Base-by-base conservation (phyloP, 2,113 vertebrate species). In the Notothenia rossii region DNA sequence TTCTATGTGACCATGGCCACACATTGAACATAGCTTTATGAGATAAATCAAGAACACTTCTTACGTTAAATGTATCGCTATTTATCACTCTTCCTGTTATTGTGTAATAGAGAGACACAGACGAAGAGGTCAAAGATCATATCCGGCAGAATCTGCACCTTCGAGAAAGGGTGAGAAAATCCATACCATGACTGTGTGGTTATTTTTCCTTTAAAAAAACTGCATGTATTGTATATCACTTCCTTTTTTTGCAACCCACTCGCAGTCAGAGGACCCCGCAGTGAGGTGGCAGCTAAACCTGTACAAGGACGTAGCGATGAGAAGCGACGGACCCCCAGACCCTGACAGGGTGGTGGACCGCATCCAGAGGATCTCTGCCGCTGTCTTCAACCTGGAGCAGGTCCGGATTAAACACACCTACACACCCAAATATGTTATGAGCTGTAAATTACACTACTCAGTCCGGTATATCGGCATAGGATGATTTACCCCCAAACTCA, bases 241-340 rank as follows among this genome's bases (percentile, higher is more conserved):
- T 72, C 3, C 3, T 1, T 66, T 64, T 4, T 78, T 17, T 63
- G 13, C 63, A 14, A 65, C 56, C 2, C 33, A 2, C n/a, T 25
- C 63, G 46, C 79, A 99, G 98, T 98, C 98, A 11, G 98, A 98
- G 89, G 98, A 99, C 74, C 98, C 98, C 25, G 97, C 97, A 43
- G 97, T 99, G 78, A 96, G 97, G 85, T 99, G 98, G 98, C 98
- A 99, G 86, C 90, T 99, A 13, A 97, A 99, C 87, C 95, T 99
- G 14, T 99, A 99, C 87, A 99, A 96, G 83, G 97, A 99, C 83
- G 95, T 99, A 61, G 83, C 96, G 79, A 89, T 89, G 89, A 98
- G 95, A 88, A 96, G 63, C 3, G 97, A 97, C 53, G 97, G 96
- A 18, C 94, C 95, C 53, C 82, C 93, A 6, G 95, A 97, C 85